Evolutionary conservation across 2,797 vertebrate species (phyloP).

Genomic region (Bradypodion ventrale): DNA sequence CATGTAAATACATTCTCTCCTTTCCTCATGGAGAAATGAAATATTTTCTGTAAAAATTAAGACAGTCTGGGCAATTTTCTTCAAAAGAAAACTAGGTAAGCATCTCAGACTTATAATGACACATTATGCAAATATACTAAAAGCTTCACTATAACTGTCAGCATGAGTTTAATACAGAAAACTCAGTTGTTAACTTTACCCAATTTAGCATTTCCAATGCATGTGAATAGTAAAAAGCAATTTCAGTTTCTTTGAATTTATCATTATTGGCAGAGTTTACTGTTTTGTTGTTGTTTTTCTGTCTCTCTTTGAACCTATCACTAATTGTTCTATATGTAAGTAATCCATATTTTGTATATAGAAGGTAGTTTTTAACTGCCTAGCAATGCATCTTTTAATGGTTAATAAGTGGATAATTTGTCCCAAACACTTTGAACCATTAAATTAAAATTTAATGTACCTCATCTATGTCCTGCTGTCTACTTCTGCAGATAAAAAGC

Average conservation of each 20-base stretch:
- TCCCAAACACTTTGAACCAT: background rate
- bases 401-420: background rate
- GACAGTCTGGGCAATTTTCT: conserved; percentile 47
- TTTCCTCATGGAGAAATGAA: conserved; percentile 51
- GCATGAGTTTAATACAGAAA: conserved; percentile 6
- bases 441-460: background rate
- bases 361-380: background rate
- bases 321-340: background rate
- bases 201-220: conserved; percentile 11
- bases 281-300: background rate
- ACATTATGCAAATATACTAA: conserved; percentile 48
- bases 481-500: no score
- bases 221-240: conserved; percentile 25
- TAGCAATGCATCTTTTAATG: conserved; percentile 16
- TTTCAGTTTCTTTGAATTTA: conserved; percentile 14
- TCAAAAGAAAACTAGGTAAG: conserved; percentile 48
- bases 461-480: background rate
- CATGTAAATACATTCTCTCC: conserved; percentile 32
- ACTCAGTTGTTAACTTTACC: conserved; percentile 34
- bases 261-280: conserved; percentile 12
- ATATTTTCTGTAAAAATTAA: conserved; percentile 52
- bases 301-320: background rate
- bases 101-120: conserved; percentile 47
- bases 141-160: conserved; percentile 30
- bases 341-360: background rate